Evolutionary conservation across 2,888 invertebrate species (phyloP).

Genomic region (Spodoptera littoralis): DNA sequence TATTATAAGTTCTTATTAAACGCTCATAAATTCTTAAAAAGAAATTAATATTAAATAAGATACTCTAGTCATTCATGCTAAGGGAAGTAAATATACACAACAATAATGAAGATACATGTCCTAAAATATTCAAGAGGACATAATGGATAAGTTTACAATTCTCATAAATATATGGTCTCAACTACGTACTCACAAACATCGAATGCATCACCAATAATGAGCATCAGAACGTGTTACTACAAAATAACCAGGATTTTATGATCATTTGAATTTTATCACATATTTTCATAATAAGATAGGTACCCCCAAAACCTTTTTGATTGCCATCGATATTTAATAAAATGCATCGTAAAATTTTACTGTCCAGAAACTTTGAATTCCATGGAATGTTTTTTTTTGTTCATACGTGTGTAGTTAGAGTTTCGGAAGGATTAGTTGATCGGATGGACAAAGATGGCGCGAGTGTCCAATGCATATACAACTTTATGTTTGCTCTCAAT

Average conservation of each 20-base stretch:
- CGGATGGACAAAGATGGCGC: slow-evolving; percentile 68
- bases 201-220: slow-evolving; percentile 62
- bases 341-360: slow-evolving; percentile 78
- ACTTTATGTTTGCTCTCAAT: slow-evolving; percentile 42
- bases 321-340: slow-evolving; percentile 73
- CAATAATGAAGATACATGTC: too few species aligned
- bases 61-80: too few species aligned
- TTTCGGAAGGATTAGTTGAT: slow-evolving; percentile 72
- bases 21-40: slow-evolving; percentile 64
- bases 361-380: slow-evolving; percentile 62
- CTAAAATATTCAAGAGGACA: background rate
- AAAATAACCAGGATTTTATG: slow-evolving; percentile 64
- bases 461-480: slow-evolving; percentile 58
- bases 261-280: slow-evolving; percentile 72
- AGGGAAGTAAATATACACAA: too few species aligned
- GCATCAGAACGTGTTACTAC: slow-evolving; percentile 58
- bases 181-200: slow-evolving; percentile 53
- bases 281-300: slow-evolving; percentile 63
- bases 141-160: slow-evolving; percentile 39
- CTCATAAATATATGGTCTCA: slow-evolving; percentile 55
- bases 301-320: slow-evolving; percentile 65
- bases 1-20: slow-evolving; percentile 55
- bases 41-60: too few species aligned
- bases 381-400: slow-evolving; percentile 50
- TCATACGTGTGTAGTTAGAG: slow-evolving; percentile 69